A percentile compares a stretch with the other conserved stretches of the same genome.
phyloP scores from a whole-genome alignment of 30 jellyfish, hydroid and myxozoan species.

The Aurelia coerulea region DNA sequence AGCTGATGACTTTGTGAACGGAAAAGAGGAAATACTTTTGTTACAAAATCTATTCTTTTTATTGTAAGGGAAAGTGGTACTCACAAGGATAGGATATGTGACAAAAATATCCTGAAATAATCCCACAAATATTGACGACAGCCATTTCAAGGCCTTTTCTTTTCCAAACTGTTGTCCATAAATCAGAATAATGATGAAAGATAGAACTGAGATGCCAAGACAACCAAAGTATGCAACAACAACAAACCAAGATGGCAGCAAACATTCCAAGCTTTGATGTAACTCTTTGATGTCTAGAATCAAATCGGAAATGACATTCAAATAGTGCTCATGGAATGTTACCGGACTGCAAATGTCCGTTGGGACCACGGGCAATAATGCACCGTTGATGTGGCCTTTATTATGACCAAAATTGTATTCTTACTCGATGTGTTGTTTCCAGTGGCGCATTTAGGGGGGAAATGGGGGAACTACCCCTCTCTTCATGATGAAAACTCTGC shows the following conservation, averaged over 20 bases:
- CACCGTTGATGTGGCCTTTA: too few relatives aligned
- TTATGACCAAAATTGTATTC: too few relatives aligned
- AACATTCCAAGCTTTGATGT: slow-evolving; percentile 77
- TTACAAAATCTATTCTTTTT: neutral
- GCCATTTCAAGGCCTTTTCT: slow-evolving; percentile 87
- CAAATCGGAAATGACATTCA: neutral
- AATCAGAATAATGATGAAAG: slow-evolving; percentile 73
- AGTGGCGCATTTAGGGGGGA: too few relatives aligned
- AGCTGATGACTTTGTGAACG: too few relatives aligned
- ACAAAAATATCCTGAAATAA: slow-evolving; percentile 82
- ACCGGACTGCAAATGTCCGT: too few relatives aligned
- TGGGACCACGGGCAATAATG: too few relatives aligned
- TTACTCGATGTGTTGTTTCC: too few relatives aligned
- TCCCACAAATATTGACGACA: slow-evolving; percentile 72
- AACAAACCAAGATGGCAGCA: slow-evolving; percentile 86
- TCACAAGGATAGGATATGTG: slow-evolving; percentile 87
- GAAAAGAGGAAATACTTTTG: too few relatives aligned
- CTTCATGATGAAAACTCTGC: too few relatives aligned
- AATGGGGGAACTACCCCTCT: too few relatives aligned
- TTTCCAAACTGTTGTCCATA: slow-evolving; percentile 95
- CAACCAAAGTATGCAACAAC: slow-evolving; percentile 73
- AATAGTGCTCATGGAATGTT: too few relatives aligned
- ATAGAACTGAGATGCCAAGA: slow-evolving; percentile 53
- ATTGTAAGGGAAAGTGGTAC: neutral
- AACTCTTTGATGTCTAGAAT: slow-evolving; percentile 75